Conservation (phyloP, 1,140 invertebrate species). For the Trachymyrmex cornetzi region DNA sequence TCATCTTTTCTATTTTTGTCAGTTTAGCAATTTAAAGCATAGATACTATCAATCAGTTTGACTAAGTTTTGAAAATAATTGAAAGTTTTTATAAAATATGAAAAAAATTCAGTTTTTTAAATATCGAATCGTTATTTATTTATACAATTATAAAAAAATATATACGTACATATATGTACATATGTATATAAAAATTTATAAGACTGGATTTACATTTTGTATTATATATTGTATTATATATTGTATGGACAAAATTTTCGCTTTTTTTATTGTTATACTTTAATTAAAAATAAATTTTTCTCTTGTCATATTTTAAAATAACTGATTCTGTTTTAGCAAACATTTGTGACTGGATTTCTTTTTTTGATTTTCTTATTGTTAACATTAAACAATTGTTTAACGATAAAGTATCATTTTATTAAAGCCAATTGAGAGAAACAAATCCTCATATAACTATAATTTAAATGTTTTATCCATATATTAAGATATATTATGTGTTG, state of each 20-base stretch:
- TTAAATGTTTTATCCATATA: background rate
- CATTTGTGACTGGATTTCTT: background rate
- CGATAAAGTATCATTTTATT: background rate
- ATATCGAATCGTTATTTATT: too few relatives aligned
- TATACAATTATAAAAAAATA: too few relatives aligned
- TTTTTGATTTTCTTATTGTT: background rate
- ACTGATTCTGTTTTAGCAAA: background rate
- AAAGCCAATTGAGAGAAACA: background rate
- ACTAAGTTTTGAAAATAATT: constrained; percentile 1
- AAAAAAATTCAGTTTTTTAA: background rate
- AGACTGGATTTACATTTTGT: background rate
- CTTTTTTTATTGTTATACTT: too few relatives aligned
- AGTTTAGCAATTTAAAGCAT: background rate
- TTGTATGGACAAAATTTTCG: background rate
- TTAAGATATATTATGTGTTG: background rate
- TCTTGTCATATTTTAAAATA: background rate
- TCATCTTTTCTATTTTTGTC: constrained; percentile 1
- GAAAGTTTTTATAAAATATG: background rate
- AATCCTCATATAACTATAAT: background rate
- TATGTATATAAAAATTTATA: too few relatives aligned
- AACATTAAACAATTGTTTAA: background rate
- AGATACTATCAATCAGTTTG: constrained; percentile 8
- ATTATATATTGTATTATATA: background rate
- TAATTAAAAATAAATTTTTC: background rate
- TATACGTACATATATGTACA: too few relatives aligned